Conservation (phyloP, 2,797 vertebrate species). For the Peromyscus attwateri region DNA sequence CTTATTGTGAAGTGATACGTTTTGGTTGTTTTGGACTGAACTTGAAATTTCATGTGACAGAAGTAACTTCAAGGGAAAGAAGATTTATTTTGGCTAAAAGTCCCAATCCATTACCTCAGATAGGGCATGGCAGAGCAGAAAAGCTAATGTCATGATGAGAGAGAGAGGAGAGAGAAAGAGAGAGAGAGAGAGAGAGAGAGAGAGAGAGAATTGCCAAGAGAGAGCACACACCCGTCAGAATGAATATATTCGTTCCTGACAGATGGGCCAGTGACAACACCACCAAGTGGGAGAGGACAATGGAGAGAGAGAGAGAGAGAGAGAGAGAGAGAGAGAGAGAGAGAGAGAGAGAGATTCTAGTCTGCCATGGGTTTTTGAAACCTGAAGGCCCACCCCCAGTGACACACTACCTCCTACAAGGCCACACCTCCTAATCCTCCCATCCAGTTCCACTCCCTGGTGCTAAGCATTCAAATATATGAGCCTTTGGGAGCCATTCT, state of each 20-base stretch:
- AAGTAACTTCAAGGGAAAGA: neutral
- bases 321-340: neutral
- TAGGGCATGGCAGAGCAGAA: neutral
- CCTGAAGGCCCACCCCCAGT: neutral
- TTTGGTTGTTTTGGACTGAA: neutral
- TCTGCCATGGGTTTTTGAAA: neutral
- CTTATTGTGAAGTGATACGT: neutral
- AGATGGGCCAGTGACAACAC: no score
- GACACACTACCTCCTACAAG: neutral
- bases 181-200: neutral
- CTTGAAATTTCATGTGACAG: neutral
- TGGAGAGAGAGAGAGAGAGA: neutral
- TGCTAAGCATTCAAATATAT: neutral
- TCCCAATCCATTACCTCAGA: no score
- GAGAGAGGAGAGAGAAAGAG: neutral
- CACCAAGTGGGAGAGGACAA: no score
- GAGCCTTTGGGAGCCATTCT: neutral
- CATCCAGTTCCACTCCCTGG: no score
- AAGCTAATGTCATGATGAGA: neutral
- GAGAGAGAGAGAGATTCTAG: neutral
- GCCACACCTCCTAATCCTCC: neutral
- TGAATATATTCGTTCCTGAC: no score
- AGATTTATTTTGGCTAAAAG: neutral
- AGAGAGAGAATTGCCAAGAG: neutral
- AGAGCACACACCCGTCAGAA: no score